These are phyloP conservation scores for Papilio helenus DNA, from an alignment of 1,140 invertebrate genomes.

Conservation along the genomic window DNA sequence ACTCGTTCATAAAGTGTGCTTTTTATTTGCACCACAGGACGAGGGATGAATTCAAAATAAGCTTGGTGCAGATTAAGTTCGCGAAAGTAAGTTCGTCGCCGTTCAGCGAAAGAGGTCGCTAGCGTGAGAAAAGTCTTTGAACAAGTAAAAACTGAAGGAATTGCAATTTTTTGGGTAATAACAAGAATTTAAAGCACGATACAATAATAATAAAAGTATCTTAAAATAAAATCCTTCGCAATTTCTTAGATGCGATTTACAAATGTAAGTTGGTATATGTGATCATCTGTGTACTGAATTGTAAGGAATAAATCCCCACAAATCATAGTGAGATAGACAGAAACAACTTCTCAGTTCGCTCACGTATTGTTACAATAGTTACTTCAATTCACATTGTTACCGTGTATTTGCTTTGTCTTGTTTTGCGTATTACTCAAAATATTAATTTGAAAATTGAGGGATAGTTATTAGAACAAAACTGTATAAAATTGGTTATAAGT, in stretches of 20 bases:
- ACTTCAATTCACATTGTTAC: constrained; percentile 45
- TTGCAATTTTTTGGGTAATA: background rate
- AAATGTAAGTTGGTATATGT: background rate
- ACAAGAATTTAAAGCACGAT: background rate
- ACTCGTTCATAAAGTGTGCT: background rate
- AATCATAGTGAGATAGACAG: background rate
- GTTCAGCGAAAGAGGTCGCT: background rate
- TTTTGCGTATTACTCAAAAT: background rate
- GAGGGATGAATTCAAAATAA: constrained; percentile 55
- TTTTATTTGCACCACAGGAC: constrained; percentile 40
- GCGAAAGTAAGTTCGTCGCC: constrained; percentile 51
- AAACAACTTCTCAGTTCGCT: background rate
- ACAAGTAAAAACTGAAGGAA: constrained; percentile 62
- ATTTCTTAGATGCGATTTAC: background rate
- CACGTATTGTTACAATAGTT: background rate
- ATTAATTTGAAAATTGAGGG: background rate
- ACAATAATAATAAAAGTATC: background rate
- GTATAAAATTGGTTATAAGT: no score
- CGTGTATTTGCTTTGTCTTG: background rate
- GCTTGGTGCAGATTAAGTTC: constrained; percentile 60
- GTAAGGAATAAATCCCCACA: background rate
- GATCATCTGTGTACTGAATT: background rate
- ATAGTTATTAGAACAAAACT: background rate
- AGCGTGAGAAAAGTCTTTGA: constrained; percentile 66
- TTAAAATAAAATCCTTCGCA: background rate